Evolutionary conservation across 1,140 invertebrate species (phyloP).

Genomic region (Prorops nasuta): DNA sequence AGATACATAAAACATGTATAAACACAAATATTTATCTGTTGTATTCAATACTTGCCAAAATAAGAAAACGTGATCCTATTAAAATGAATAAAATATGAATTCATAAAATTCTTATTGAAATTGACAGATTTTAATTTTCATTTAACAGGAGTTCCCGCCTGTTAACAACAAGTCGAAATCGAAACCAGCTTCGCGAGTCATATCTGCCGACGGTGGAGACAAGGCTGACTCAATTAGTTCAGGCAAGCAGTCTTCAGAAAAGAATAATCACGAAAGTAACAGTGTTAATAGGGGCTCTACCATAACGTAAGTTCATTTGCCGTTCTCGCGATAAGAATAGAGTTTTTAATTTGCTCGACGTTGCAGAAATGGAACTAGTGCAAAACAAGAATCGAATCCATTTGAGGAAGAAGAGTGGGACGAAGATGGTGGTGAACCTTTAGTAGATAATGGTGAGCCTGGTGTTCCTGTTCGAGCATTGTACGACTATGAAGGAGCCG

Average conservation of each 20-base stretch:
- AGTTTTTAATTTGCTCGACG: neutral
- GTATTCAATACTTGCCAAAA: too few relatives aligned
- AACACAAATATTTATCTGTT: too few relatives aligned
- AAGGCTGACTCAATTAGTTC: conserved; percentile 50
- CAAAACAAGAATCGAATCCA: conserved; percentile 71
- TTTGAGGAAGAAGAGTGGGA: conserved; percentile 83
- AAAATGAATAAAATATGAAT: neutral
- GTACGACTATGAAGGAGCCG: conserved; percentile 95
- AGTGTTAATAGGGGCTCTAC: conserved; percentile 51
- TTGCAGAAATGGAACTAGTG: conserved; percentile 61
- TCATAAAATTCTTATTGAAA: neutral
- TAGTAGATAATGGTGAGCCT: conserved; percentile 88
- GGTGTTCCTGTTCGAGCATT: conserved; percentile 91
- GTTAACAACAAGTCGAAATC: conserved; percentile 60
- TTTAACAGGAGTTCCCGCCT: conserved; percentile 58
- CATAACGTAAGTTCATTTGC: conserved; percentile 43
- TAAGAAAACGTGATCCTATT: too few relatives aligned
- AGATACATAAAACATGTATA: too few relatives aligned
- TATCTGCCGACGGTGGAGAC: conserved; percentile 47
- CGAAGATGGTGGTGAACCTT: conserved; percentile 77
- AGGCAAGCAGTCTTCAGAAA: conserved; percentile 46
- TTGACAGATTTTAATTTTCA: neutral
- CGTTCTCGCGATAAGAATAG: neutral
- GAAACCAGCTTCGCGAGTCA: conserved; percentile 47
- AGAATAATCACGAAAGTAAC: conserved; percentile 52